These are phyloP conservation scores for Onthophagus sagittarius DNA, from an alignment of 2,888 invertebrate genomes.

Conservation along the genomic window DNA sequence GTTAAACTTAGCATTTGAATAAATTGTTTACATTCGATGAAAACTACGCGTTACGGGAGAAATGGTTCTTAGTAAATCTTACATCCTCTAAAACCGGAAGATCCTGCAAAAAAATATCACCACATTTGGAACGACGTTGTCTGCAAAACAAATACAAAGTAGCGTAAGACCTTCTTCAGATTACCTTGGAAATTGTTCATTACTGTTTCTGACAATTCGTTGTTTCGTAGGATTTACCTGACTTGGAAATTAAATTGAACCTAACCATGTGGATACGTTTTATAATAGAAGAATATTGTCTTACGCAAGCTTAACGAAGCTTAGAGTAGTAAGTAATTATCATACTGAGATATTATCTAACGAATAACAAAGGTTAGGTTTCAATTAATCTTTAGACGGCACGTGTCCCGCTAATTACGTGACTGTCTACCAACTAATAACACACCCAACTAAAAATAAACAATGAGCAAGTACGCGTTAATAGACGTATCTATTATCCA, in stretches of 20 bases:
- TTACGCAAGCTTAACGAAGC: neutral
- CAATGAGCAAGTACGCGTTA: neutral
- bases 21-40: neutral
- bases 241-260: neutral
- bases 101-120: neutral
- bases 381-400: neutral
- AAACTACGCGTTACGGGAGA: neutral
- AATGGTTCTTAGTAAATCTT: neutral
- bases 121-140: neutral
- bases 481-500: neutral
- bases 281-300: neutral
- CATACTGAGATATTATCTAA: neutral
- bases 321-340: neutral
- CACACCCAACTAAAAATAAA: neutral
- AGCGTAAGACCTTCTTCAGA: neutral
- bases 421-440: neutral
- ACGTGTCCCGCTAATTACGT: neutral
- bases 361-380: neutral
- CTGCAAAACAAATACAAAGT: neutral
- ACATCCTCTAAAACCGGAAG: neutral
- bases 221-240: neutral
- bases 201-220: neutral
- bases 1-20: neutral
- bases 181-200: neutral
- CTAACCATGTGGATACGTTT: neutral